Percentiles rank a stretch among this genome's conserved stretches.
These are phyloP conservation scores for Machaerirhynchus nigripectus DNA, from an alignment of 2,113 vertebrate genomes.

Conservation along the genomic window DNA sequence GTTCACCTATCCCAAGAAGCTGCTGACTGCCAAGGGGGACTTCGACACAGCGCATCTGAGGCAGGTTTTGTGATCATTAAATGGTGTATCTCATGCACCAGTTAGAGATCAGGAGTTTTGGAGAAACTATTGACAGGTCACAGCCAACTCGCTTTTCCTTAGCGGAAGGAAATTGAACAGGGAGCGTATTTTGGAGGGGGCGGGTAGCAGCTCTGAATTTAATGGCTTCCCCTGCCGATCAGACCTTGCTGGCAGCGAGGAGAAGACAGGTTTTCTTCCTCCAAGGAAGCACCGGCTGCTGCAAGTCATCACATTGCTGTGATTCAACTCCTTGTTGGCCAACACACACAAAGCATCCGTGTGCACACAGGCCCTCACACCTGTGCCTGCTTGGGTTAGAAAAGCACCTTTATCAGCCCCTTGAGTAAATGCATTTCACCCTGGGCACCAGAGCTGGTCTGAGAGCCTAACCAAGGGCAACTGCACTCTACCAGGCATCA, in stretches of 20 bases:
- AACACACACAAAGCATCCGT: accelerated
- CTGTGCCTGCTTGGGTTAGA: neutral
- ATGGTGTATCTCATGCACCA: neutral
- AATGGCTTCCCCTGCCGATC: neutral
- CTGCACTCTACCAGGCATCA: neutral
- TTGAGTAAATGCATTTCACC: neutral
- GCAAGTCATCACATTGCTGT: neutral
- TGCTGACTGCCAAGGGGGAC: accelerated
- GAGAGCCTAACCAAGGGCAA: neutral
- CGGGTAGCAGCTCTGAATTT: neutral
- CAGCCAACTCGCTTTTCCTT: neutral
- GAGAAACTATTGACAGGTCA: neutral
- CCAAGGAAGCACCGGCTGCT: neutral
- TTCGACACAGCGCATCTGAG: accelerated
- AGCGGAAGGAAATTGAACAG: neutral
- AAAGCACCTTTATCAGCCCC: neutral
- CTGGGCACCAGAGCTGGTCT: neutral
- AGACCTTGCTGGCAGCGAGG: neutral
- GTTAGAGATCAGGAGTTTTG: neutral
- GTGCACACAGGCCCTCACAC: neutral
- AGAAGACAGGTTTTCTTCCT: neutral
- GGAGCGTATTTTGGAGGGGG: neutral
- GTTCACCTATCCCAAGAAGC: neutral
- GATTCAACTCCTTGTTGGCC: neutral
- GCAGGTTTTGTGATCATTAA: neutral